Conservation (phyloP, 1,140 invertebrate species). For the Aphelinus certus region DNA sequence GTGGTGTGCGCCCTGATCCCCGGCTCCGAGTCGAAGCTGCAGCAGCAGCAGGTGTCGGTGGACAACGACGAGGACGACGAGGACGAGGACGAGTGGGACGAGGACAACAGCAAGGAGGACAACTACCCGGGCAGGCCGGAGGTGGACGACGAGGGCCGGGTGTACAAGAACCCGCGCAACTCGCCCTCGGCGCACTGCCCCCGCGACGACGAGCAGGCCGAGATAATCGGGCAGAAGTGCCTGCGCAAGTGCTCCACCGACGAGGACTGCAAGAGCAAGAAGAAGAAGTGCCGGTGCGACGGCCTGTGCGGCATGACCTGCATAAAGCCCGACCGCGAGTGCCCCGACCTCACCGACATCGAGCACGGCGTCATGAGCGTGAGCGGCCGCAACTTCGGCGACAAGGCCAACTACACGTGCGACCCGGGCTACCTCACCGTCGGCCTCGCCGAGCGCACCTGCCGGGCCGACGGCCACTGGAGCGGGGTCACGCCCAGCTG, state of each 20-base stretch:
- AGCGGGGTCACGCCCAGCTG: slow-evolving; percentile 87
- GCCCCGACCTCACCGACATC: slow-evolving; percentile 78
- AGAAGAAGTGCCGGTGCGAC: slow-evolving; percentile 96
- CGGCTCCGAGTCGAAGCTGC: slow-evolving; percentile 54
- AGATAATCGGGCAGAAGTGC: slow-evolving; percentile 80
- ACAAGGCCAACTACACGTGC: slow-evolving; percentile 84
- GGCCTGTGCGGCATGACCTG: slow-evolving; percentile 96
- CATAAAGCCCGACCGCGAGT: slow-evolving; percentile 93
- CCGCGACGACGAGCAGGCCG: slow-evolving; percentile 79
- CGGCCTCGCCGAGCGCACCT: slow-evolving; percentile 84
- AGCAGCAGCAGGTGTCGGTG: slow-evolving; percentile 45
- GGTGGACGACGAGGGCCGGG: slow-evolving; percentile 76
- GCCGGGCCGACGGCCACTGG: slow-evolving; percentile 93
- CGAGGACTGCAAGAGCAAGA: slow-evolving; percentile 95
- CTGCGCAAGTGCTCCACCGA: slow-evolving; percentile 92
- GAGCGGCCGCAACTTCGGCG: slow-evolving; percentile 81
- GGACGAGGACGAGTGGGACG: slow-evolving; percentile 71
- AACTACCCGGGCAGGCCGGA: slow-evolving; percentile 67
- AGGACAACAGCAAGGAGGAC: slow-evolving; percentile 69
- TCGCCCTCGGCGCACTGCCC: slow-evolving; percentile 85
- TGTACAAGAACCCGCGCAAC: slow-evolving; percentile 90
- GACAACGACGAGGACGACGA: slow-evolving; percentile 64
- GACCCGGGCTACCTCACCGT: slow-evolving; percentile 87
- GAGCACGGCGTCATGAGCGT: slow-evolving; percentile 77
- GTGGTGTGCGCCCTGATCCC: not conserved